Evolutionary conservation across 2,113 vertebrate species (phyloP).

Genomic region (Perca schrenkii): DNA sequence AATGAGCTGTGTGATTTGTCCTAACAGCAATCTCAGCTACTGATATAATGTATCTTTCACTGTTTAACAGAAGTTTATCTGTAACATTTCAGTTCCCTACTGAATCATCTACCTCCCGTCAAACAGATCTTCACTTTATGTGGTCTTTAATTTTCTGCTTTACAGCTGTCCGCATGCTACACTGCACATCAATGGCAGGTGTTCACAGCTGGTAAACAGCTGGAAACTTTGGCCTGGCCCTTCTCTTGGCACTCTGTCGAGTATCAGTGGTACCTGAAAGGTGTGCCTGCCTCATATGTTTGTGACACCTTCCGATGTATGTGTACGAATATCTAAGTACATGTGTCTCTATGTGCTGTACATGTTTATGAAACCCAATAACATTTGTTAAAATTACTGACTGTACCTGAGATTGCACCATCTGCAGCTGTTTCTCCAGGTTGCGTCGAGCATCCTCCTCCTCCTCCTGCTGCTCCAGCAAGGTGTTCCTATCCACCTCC

Average conservation of each 20-base stretch:
- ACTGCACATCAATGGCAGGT: constrained; percentile 10
- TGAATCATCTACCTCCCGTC: not conserved
- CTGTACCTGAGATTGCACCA: constrained; percentile 91
- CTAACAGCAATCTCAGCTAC: not conserved
- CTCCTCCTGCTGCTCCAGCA: constrained; percentile 97
- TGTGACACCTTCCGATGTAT: not conserved
- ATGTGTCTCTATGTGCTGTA: not conserved
- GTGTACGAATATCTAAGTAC: not conserved
- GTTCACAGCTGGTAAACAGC: constrained; percentile 34
- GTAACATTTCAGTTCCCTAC: not conserved
- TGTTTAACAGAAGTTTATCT: not conserved
- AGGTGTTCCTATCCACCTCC: constrained; percentile 93
- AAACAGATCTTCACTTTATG: not conserved
- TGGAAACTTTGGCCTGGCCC: not conserved
- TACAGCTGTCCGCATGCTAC: constrained; percentile 1
- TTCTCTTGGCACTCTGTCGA: not conserved
- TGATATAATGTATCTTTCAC: not conserved
- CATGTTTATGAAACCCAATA: not conserved
- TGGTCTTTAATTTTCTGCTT: constrained; percentile 19
- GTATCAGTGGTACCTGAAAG: not conserved
- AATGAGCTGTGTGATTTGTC: not conserved
- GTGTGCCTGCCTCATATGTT: not conserved
- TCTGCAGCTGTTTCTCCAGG: constrained; percentile 93
- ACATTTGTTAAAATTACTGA: not conserved
- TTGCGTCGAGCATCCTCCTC: constrained; percentile 93